Conservation (phyloP, 2,113 vertebrate genomes). For the Micronisus gabar region DNA sequence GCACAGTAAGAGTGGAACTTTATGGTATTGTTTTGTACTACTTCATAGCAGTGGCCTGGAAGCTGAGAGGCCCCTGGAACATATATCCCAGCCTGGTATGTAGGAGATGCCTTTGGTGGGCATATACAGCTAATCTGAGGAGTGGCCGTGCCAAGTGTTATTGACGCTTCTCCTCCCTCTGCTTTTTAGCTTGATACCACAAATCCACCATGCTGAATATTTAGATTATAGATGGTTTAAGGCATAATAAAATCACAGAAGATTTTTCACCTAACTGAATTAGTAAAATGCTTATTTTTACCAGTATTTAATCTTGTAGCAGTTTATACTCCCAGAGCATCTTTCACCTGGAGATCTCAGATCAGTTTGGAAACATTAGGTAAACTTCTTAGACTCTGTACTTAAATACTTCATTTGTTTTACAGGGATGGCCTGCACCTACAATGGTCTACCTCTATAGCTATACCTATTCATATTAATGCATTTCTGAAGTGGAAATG, state of each 20-base stretch:
- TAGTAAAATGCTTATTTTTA: neutral
- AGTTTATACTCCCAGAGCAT: neutral
- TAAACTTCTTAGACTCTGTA: neutral
- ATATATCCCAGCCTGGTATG: neutral
- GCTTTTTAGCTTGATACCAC: neutral
- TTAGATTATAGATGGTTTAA: neutral
- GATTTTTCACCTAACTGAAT: neutral
- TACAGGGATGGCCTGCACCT: neutral
- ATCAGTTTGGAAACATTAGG: neutral
- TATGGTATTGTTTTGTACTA: neutral
- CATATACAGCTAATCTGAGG: neutral
- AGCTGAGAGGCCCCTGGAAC: neutral
- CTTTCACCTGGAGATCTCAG: neutral
- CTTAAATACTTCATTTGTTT: neutral
- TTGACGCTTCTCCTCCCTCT: neutral
- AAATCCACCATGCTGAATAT: neutral
- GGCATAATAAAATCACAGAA: neutral
- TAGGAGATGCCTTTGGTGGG: neutral
- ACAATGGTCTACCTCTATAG: neutral
- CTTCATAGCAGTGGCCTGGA: neutral
- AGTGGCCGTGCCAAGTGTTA: neutral
- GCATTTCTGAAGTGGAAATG: neutral
- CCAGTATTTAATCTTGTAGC: neutral
- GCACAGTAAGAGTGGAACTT: neutral
- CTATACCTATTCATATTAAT: neutral